These are phyloP conservation scores for Miniopterus natalensis DNA, from an alignment of 2,113 vertebrate species.

Conservation along the genomic window DNA sequence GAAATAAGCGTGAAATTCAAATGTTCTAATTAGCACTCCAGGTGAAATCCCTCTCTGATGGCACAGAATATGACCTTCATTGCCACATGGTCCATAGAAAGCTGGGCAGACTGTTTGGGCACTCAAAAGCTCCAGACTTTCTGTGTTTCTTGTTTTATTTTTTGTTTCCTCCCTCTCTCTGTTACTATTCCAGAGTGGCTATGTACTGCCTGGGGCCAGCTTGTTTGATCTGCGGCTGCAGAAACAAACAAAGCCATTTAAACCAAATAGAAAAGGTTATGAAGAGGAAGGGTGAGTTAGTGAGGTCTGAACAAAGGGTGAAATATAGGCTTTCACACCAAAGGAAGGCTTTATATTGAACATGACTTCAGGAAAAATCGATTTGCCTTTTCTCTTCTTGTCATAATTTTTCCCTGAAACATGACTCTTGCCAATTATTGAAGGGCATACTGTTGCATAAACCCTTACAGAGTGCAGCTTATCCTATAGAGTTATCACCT, in stretches of 20 bases:
- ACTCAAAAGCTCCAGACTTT: conserved; percentile 63
- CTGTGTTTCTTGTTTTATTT: not conserved
- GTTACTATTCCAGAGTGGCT: conserved; percentile 70
- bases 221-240: conserved; percentile 72
- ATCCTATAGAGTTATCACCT: conserved; percentile 48
- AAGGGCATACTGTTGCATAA: not conserved
- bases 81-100: not conserved
- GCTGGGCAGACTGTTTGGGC: not conserved
- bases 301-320: conserved; percentile 68
- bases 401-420: conserved; percentile 71
- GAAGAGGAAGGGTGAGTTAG: conserved; percentile 66
- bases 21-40: conserved; percentile 23
- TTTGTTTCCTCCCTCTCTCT: not conserved
- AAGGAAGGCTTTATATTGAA: conserved; percentile 78
- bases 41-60: conserved; percentile 54
- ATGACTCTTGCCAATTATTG: conserved; percentile 71
- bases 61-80: conserved; percentile 7
- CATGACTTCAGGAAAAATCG: conserved; percentile 81
- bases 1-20: conserved; percentile 71
- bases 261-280: conserved; percentile 81
- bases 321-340: conserved; percentile 75
- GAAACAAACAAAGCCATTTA: conserved; percentile 83
- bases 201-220: conserved; percentile 52
- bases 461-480: conserved; percentile 1
- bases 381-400: conserved; percentile 79